Evolutionary conservation across 2,888 invertebrate genomes (phyloP), one percentile per base, ranked within the genome.

Genomic region (Girardia tigrina): DNA sequence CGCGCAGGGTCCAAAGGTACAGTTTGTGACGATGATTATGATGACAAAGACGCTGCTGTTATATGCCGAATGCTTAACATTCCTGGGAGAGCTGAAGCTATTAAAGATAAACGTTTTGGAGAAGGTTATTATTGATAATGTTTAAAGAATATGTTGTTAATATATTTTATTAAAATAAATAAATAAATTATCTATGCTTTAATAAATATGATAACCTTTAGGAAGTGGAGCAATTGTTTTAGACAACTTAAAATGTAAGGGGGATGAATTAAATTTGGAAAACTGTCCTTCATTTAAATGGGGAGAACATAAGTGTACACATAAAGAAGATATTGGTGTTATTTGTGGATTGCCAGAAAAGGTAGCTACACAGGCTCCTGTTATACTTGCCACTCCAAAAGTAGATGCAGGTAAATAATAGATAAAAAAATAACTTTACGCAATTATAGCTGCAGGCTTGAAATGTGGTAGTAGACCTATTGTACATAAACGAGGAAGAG

Each of bases 11-110:
- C 88, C 23, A 90, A 90, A 89, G 90, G 90, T 12, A 89, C 90
- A 0, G 86, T 91, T 16, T 91, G 91, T 82, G 90, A 90, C 80
- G 90, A 90, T 80, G 88, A 89, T 79, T 90, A 90, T 80, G 87
- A 88, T 72, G 84, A 86, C 23, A 85, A 86, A 71, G 88, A 89
- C 27, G 90, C 90, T 0, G 71, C 56, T 4, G 85, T 85, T 29
- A 78, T 85, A 27, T 86, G 86, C 78, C 79, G 81, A 26, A 82
- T 82, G 82, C 78, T 86, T 56, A 85, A 85, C 70, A 77, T 77
- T 77, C 71, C 76, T 4, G 77, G 77, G n/a, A 29, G 26, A 23
- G 77, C 75, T n/a, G 23, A 36, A 28, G 75, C 72, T 16, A 71
- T 77, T 16, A 28, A 28, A 28, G 42, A 71, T 29, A 72, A 70